Conservation (phyloP, 1,140 invertebrate species). For the Manduca sexta region DNA sequence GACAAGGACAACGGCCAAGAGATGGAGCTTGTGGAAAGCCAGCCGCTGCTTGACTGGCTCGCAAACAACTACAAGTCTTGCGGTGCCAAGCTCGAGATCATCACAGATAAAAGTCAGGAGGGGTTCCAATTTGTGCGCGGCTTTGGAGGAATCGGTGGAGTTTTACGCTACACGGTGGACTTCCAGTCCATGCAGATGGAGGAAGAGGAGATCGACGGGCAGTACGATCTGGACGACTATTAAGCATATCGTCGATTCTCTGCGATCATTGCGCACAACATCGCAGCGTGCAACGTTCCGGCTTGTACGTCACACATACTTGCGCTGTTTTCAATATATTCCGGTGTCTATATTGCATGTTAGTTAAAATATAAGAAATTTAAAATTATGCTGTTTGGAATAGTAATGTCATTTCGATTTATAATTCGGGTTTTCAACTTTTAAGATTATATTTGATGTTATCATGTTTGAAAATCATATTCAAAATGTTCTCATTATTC, state of each 20-base stretch:
- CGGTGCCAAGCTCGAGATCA: slow-evolving; percentile 99
- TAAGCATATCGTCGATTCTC: slow-evolving; percentile 14
- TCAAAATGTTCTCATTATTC: too few species aligned
- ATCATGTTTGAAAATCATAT: too few species aligned
- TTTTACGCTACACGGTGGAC: slow-evolving; percentile 99
- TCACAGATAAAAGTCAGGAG: slow-evolving; percentile 99
- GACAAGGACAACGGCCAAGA: slow-evolving; percentile 99
- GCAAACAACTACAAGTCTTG: slow-evolving; percentile 99
- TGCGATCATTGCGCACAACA: too few species aligned
- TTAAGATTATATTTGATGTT: too few species aligned
- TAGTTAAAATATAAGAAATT: too few species aligned
- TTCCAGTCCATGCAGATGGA: slow-evolving; percentile 96
- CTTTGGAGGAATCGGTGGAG: slow-evolving; percentile 99
- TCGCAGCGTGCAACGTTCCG: too few species aligned
- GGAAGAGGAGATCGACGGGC: slow-evolving; percentile 92
- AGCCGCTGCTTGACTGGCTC: slow-evolving; percentile 98
- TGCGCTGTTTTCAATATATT: too few species aligned
- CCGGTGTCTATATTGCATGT: too few species aligned
- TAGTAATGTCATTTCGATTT: too few species aligned
- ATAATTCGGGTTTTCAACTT: too few species aligned
- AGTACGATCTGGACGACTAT: slow-evolving; percentile 92
- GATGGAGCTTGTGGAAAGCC: slow-evolving; percentile 96
- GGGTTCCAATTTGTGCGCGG: slow-evolving; percentile 99
- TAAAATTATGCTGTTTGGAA: too few species aligned
- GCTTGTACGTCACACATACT: too few species aligned